Conservation (phyloP, 2,113 vertebrate species). For the Henicopernis longicauda region DNA sequence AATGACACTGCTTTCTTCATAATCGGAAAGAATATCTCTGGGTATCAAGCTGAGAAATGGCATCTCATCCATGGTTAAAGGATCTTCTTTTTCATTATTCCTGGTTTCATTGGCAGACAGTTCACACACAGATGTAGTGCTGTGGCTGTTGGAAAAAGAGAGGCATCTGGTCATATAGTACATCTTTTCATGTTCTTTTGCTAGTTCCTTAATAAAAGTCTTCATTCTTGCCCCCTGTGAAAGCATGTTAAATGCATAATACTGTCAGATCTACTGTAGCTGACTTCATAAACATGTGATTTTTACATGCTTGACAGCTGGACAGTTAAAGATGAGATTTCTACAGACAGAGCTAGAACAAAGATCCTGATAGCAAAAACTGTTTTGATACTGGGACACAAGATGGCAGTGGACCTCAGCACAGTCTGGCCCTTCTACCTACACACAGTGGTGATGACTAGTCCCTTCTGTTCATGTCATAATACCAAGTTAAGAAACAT, state of each 20-base stretch:
- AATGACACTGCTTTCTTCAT: conserved; percentile 49
- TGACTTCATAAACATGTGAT: not conserved
- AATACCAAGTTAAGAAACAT: not conserved
- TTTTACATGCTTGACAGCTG: not conserved
- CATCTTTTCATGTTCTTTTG: not conserved
- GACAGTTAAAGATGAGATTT: not conserved
- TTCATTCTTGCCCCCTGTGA: not conserved
- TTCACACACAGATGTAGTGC: conserved; percentile 64
- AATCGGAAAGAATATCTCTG: conserved; percentile 8
- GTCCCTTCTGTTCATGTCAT: not conserved
- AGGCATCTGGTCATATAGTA: not conserved
- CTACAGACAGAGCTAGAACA: not conserved
- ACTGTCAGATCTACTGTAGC: not conserved
- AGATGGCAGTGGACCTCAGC: not conserved
- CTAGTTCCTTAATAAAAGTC: not conserved
- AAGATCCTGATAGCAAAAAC: not conserved
- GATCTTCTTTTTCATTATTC: not conserved
- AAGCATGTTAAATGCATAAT: not conserved
- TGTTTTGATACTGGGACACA: not conserved
- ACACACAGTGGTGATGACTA: not conserved
- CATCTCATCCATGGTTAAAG: not conserved
- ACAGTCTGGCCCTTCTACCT: not conserved
- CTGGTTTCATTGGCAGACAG: conserved; percentile 11
- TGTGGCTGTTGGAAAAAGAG: conserved; percentile 55
- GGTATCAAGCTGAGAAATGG: conserved; percentile 46